Evolutionary conservation across 2,113 vertebrate species (phyloP).

Genomic region (Microcebus jonahi): DNA sequence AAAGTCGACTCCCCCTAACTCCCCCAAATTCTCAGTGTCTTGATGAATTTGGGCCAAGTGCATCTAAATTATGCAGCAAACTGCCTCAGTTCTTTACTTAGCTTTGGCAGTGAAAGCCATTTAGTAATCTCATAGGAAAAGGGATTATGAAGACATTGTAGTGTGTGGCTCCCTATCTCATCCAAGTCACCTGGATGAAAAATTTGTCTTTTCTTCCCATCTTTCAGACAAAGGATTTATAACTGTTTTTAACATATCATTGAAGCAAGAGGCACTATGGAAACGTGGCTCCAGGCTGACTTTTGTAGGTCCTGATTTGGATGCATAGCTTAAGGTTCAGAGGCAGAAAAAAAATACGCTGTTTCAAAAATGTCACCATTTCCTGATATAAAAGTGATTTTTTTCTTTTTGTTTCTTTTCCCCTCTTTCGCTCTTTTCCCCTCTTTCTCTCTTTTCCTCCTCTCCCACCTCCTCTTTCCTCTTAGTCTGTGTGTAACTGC

Average conservation of each 20-base stretch:
- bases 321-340: background rate
- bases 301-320: slow-evolving; percentile 25
- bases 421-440: background rate
- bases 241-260: slow-evolving; percentile 58
- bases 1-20: background rate
- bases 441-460: background rate
- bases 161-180: slow-evolving; percentile 59
- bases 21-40: background rate
- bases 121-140: slow-evolving; percentile 45
- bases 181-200: slow-evolving; percentile 62
- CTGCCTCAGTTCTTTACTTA: background rate
- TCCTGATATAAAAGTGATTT: slow-evolving; percentile 2
- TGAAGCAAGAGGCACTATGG: background rate
- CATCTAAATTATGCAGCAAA: slow-evolving; percentile 16
- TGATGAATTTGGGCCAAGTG: slow-evolving; percentile 24
- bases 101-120: slow-evolving; percentile 48
- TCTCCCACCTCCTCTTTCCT: background rate
- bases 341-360: slow-evolving; percentile 17
- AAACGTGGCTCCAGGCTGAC: slow-evolving; percentile 29
- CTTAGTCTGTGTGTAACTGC: background rate
- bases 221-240: slow-evolving; percentile 65
- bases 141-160: slow-evolving; percentile 23
- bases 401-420: background rate
- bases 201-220: slow-evolving; percentile 64
- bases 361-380: slow-evolving; percentile 17